Percentiles rank a stretch among this genome's conserved stretches.
Conservation (phyloP, 92 coral and sea anemone genomes). For the Paragorgia papillata region DNA sequence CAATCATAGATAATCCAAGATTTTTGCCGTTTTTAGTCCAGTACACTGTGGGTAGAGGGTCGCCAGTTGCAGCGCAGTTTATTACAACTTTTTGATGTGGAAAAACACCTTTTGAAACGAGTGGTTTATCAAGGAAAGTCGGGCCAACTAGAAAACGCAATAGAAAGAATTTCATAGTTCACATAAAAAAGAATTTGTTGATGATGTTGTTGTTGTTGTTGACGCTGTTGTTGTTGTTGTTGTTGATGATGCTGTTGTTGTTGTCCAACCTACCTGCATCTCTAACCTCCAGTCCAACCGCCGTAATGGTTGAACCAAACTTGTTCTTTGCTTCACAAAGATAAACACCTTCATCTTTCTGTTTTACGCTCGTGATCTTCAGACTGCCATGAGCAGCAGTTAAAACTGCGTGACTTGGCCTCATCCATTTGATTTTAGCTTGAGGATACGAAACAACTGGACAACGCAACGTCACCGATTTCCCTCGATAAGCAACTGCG, state of each 20-base stretch:
- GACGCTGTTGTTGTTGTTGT: no score
- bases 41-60: conserved; percentile 10
- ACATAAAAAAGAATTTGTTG: background rate
- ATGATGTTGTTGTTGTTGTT: background rate
- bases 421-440: background rate
- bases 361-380: background rate
- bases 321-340: conserved; percentile 25
- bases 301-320: conserved; percentile 34
- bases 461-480: background rate
- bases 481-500: background rate
- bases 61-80: conserved; percentile 22
- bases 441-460: background rate
- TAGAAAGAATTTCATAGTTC: background rate
- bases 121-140: conserved; percentile 14
- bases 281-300: conserved; percentile 13
- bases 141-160: conserved; percentile 12
- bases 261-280: background rate
- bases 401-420: background rate
- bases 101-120: conserved; percentile 4
- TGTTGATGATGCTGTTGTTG: no score
- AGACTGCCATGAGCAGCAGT: background rate
- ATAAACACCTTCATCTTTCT: conserved; percentile 18
- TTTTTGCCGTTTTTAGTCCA: conserved; percentile 17
- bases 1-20: background rate
- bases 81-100: conserved; percentile 2